These are phyloP conservation scores for Oryzias sinensis DNA, from an alignment of 2,797 vertebrate genomes.

Conservation along the genomic window DNA sequence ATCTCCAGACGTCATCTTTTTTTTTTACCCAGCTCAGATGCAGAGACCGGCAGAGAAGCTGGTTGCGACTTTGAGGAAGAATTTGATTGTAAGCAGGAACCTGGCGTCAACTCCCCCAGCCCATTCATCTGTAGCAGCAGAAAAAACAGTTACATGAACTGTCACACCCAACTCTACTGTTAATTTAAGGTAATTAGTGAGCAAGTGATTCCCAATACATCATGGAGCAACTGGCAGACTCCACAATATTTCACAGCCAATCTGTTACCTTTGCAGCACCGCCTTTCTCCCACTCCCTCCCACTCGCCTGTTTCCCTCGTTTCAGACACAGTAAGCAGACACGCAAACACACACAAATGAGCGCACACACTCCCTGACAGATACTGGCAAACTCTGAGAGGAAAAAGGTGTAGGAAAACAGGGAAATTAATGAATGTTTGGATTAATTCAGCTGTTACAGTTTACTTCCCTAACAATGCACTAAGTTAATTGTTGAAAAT, in stretches of 20 bases:
- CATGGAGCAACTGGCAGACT: slow-evolving; percentile 80
- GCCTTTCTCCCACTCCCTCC: slow-evolving; percentile 33
- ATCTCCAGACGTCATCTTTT: slow-evolving; percentile 10
- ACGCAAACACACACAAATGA: slow-evolving; percentile 35
- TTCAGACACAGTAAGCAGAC: slow-evolving; percentile 36
- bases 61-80: slow-evolving; percentile 72
- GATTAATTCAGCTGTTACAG: slow-evolving; percentile 1
- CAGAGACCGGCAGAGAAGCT: slow-evolving; percentile 43
- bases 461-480: slow-evolving; percentile 11
- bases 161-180: slow-evolving; percentile 85
- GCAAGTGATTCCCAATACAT: slow-evolving; percentile 85
- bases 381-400: slow-evolving; percentile 9
- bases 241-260: slow-evolving; percentile 79
- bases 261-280: slow-evolving; percentile 69
- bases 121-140: slow-evolving; percentile 83
- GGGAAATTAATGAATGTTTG: neutral
- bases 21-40: slow-evolving; percentile 35
- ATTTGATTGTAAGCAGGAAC: slow-evolving; percentile 79
- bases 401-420: slow-evolving; percentile 13
- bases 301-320: slow-evolving; percentile 29
- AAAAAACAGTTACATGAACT: slow-evolving; percentile 84
- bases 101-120: slow-evolving; percentile 73
- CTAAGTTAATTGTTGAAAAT: neutral
- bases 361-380: slow-evolving; percentile 5
- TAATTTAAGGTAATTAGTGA: slow-evolving; percentile 87